phyloP scores from a whole-genome alignment of 2,888 invertebrate genomes.

The Brachypterus glaber region DNA sequence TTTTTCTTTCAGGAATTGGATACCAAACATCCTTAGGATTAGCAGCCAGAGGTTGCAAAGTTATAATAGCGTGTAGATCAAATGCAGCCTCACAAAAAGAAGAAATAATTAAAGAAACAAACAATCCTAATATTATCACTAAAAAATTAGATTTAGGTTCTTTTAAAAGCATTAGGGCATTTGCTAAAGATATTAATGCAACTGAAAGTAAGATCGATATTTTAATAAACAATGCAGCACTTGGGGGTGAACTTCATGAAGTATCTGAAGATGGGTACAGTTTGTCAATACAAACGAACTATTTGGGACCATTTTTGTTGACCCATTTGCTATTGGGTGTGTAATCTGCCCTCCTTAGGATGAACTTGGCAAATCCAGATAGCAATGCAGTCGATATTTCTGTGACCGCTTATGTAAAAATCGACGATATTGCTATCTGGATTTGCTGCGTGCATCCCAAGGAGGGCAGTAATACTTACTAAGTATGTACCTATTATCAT shows the following conservation, averaged over 20 bases:
- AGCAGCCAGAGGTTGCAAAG: constrained; percentile 41
- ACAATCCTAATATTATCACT: constrained; percentile 30
- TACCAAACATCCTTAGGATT: constrained; percentile 34
- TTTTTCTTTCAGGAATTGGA: constrained; percentile 35
- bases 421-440: too few relatives aligned
- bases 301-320: constrained; percentile 60
- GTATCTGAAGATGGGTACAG: constrained; percentile 54
- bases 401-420: too few relatives aligned
- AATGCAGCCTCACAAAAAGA: constrained; percentile 22
- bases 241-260: constrained; percentile 40
- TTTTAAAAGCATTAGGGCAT: constrained; percentile 45
- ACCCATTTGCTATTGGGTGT: constrained; percentile 52
- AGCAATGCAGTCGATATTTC: too few relatives aligned
- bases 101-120: constrained; percentile 27
- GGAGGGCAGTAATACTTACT: too few relatives aligned
- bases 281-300: constrained; percentile 55
- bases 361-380: too few relatives aligned
- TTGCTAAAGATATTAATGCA: constrained; percentile 48
- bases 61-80: constrained; percentile 44
- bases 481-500: too few relatives aligned
- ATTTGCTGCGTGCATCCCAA: too few relatives aligned
- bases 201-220: constrained; percentile 48
- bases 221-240: constrained; percentile 54
- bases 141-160: constrained; percentile 45
- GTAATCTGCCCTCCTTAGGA: too few relatives aligned